Conservation (phyloP, 2,797 vertebrate species). For the Neoniphon sammara region DNA sequence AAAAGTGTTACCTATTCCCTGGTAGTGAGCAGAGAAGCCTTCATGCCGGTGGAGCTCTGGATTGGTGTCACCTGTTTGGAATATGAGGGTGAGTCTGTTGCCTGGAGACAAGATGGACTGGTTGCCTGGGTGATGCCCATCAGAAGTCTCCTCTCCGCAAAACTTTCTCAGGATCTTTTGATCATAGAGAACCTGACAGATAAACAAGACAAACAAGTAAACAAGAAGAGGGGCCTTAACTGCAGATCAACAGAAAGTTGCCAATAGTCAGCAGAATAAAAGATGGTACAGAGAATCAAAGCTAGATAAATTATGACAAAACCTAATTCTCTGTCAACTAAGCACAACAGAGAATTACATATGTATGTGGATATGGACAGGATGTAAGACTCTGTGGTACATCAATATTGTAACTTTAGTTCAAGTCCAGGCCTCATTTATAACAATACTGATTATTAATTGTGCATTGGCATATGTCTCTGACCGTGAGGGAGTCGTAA, state of each 20-base stretch:
- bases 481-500: constrained; percentile 89
- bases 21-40: constrained; percentile 80
- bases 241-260: no score
- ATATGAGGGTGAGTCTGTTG: constrained; percentile 76
- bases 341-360: no score
- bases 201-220: no score
- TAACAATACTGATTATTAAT: neutral
- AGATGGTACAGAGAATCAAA: neutral
- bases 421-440: no score
- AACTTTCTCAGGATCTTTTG: constrained; percentile 78
- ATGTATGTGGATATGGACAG: neutral
- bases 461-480: constrained; percentile 28
- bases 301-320: neutral
- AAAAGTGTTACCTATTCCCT: constrained; percentile 74
- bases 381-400: constrained; percentile 7
- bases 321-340: neutral
- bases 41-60: constrained; percentile 68
- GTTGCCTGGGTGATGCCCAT: constrained; percentile 76
- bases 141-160: constrained; percentile 80
- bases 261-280: no score
- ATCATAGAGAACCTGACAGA: constrained; percentile 73
- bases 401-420: neutral
- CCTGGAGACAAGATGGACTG: constrained; percentile 78
- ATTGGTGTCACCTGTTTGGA: constrained; percentile 75
- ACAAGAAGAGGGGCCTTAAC: neutral